Conservation (phyloP, 2,888 invertebrate genomes). For the Toxonevra muliebris region DNA sequence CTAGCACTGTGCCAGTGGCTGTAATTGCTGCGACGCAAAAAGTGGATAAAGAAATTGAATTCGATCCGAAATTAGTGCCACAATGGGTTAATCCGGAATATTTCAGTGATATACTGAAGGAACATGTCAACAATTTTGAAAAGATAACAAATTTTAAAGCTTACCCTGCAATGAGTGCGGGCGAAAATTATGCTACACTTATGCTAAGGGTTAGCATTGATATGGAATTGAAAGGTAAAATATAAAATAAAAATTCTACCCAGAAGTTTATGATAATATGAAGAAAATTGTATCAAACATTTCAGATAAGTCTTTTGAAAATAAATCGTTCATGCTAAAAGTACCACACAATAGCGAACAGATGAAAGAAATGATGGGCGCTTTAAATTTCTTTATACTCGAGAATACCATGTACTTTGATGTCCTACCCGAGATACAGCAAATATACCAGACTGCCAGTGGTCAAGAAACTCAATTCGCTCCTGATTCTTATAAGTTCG, state of each 20-base stretch:
- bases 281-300: not conserved
- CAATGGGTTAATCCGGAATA: conserved; percentile 50
- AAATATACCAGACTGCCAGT: conserved; percentile 46
- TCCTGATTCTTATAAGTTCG: conserved; percentile 38
- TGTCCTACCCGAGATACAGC: conserved; percentile 50
- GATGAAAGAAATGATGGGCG: conserved; percentile 36
- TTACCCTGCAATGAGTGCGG: conserved; percentile 44
- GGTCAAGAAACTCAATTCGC: conserved; percentile 41
- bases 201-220: conserved; percentile 49
- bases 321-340: conserved; percentile 44
- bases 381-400: conserved; percentile 46
- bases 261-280: no score
- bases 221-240: conserved; percentile 30
- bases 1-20: not conserved
- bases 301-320: conserved; percentile 40
- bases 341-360: conserved; percentile 38
- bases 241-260: no score
- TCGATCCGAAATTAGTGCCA: conserved; percentile 36
- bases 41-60: not conserved
- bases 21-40: not conserved
- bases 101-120: conserved; percentile 45
- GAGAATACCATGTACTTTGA: conserved; percentile 50
- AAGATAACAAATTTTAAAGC: conserved; percentile 45
- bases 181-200: conserved; percentile 56
- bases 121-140: conserved; percentile 39